Evolutionary conservation across 2,113 vertebrate genomes (phyloP), one percentile per base, ranked within the genome.

Genomic region (Callopanchax toddi): DNA sequence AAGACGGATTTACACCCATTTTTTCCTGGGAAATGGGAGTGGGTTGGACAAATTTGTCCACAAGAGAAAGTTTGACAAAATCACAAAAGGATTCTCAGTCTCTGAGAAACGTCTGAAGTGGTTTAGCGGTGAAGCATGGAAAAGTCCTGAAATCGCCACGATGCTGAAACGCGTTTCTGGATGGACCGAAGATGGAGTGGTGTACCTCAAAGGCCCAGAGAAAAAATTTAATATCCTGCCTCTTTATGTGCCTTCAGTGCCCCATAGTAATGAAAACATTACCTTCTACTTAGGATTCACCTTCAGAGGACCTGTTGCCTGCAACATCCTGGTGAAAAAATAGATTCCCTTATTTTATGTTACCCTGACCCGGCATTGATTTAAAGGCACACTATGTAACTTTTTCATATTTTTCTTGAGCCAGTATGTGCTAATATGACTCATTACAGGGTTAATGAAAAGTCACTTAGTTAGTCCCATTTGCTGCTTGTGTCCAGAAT

Each of bases 1-100:
- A 20, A 93, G 84, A 80, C 86, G 91, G 51, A 78, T 91, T 53
- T 93, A 92, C 62, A 91, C 91, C 0, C 92, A 91, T 50, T 94
- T 94, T 52, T 94, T 92, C 52, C 73, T 95, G 4, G 92, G 93
- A 36, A 91, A 64, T 29, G 92, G 91, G 23, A 86, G 60, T 9
- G 93, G 90, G 9, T 82, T 93, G 73, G n/a, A 55, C 3, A 93
- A 93, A 76, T 90, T 93, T 69, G 86, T 95, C 2, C 89, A 93
- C 76, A 94, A 91, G 83, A 89, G 40, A 36, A 91, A 83, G 57
- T 81, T 94, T 72, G 91, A 93, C 39, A 78, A 2, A 0, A 42
- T 86, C 21, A 78, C 60, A 15, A 92, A 91, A 39, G 2, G 11
- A 16, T 34, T 87, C 11, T 87, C 92, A 1, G 64, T 93, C 34